These are phyloP conservation scores for Molothrus ater DNA, from an alignment of 2,797 vertebrate species.

Conservation along the genomic window DNA sequence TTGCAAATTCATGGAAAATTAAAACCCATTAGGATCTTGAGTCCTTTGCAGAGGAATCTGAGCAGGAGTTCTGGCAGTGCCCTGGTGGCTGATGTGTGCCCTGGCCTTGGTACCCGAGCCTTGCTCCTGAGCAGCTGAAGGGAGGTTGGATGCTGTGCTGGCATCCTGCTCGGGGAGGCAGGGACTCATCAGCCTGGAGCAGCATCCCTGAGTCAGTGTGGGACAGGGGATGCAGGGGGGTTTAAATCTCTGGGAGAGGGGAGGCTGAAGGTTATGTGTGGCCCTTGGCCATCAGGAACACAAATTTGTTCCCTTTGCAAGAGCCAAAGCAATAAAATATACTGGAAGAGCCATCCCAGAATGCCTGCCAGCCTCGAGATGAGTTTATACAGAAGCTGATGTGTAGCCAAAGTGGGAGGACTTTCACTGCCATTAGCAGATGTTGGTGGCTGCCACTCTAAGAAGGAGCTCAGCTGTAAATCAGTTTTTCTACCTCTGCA, in stretches of 20 bases:
- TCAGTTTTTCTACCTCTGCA: conserved; percentile 10
- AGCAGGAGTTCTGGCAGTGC: neutral
- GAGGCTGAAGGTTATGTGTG: neutral
- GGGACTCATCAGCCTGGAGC: neutral
- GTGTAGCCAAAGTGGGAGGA: neutral
- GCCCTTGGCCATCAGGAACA: neutral
- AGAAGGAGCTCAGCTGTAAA: neutral
- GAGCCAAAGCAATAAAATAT: fast-evolving
- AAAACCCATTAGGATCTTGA: neutral
- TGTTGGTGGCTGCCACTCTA: conserved; percentile 28
- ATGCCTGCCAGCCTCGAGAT: neutral
- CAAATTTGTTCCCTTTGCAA: neutral
- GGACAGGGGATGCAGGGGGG: neutral
- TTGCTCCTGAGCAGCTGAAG: neutral
- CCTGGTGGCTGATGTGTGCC: neutral
- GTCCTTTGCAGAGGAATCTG: neutral
- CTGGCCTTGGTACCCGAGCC: neutral
- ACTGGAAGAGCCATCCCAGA: neutral
- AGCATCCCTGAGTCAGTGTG: fast-evolving
- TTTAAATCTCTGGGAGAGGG: fast-evolving
- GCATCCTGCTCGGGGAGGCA: neutral
- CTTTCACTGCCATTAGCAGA: conserved; percentile 29
- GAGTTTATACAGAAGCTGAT: neutral
- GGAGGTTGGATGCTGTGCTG: fast-evolving
- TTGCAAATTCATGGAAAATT: conserved; percentile 29